Conservation (phyloP, 1,140 invertebrate genomes). For the Atopsyche davidsoni region DNA sequence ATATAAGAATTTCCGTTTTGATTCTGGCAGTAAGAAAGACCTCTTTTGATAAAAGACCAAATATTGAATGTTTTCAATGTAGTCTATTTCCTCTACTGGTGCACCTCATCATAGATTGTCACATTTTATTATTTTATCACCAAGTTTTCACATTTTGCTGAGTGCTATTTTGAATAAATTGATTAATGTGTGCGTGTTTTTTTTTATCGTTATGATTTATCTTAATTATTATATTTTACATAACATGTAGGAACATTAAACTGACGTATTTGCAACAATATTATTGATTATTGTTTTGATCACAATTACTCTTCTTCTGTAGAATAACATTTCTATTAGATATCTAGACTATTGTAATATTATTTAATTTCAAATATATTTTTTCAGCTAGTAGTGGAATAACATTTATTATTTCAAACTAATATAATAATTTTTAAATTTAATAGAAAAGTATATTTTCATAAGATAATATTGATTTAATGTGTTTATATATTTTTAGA, state of each 20-base stretch:
- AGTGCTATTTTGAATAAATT: slow-evolving; percentile 11
- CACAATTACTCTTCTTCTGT: too few species aligned
- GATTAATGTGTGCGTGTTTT: neutral
- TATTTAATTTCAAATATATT: too few species aligned
- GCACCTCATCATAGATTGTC: slow-evolving; percentile 19
- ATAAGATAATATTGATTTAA: neutral
- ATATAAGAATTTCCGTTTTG: slow-evolving; percentile 52
- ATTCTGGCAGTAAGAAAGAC: slow-evolving; percentile 48
- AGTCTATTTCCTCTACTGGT: slow-evolving; percentile 21
- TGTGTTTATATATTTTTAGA: neutral
- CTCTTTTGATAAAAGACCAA: slow-evolving; percentile 21
- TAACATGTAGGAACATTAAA: too few species aligned
- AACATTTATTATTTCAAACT: too few species aligned
- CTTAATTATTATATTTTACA: too few species aligned
- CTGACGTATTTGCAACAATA: neutral
- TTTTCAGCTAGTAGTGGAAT: too few species aligned
- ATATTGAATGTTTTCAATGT: slow-evolving; percentile 17
- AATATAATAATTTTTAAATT: neutral
- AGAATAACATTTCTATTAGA: too few species aligned
- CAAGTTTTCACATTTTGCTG: slow-evolving; percentile 19
- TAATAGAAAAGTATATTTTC: neutral
- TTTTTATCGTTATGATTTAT: neutral
- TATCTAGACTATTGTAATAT: too few species aligned
- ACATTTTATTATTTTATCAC: slow-evolving; percentile 8
- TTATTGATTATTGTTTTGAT: too few species aligned